Conservation (phyloP, 2,888 invertebrate genomes). For the Papilio gigon region DNA sequence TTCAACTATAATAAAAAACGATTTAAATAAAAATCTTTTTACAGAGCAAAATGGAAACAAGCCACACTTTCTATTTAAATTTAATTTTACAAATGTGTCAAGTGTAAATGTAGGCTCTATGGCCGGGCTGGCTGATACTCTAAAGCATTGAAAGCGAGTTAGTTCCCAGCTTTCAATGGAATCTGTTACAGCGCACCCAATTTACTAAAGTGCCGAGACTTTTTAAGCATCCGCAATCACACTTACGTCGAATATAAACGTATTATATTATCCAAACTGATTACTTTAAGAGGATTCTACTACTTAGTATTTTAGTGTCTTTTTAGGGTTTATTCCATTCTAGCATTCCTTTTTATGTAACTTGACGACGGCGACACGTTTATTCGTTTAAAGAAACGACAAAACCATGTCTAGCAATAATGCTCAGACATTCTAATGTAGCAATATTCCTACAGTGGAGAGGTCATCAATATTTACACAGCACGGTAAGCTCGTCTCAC, state of each 20-base stretch:
- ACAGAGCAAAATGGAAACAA: neutral
- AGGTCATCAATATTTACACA: conserved; percentile 7
- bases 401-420: neutral
- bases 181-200: conserved; percentile 31
- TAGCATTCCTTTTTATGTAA: neutral
- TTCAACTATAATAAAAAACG: neutral
- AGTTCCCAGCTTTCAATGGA: conserved; percentile 28
- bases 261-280: conserved; percentile 11
- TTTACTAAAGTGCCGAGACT: conserved; percentile 22
- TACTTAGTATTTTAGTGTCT: conserved; percentile 7
- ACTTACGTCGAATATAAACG: conserved; percentile 17
- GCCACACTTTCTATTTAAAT: conserved; percentile 25
- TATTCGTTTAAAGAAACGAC: neutral
- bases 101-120: neutral
- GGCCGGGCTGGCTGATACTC: neutral
- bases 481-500: neutral
- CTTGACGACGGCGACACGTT: neutral
- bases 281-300: conserved; percentile 16
- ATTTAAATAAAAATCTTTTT: neutral
- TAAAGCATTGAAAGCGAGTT: conserved; percentile 19
- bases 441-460: neutral
- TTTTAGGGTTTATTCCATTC: neutral
- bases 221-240: conserved; percentile 16
- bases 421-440: neutral
- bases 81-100: conserved; percentile 31